phyloP scores from a whole-genome alignment of 2,797 vertebrate genomes.

The Manis javanica region DNA sequence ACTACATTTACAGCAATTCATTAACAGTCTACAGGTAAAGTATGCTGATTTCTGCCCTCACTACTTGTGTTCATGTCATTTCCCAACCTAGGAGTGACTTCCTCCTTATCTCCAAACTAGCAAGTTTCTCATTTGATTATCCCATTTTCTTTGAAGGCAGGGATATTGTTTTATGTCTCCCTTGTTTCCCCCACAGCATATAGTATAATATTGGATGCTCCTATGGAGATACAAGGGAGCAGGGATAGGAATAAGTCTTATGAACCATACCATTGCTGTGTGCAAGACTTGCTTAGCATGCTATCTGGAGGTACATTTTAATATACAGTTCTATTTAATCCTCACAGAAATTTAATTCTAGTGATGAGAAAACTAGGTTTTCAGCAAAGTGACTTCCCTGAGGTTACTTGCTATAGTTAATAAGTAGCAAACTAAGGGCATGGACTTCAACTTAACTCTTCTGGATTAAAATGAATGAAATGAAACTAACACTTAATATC shows the following conservation, averaged over 20 bases:
- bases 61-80: slow-evolving; percentile 36
- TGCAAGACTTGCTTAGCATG: not conserved
- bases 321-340: not conserved
- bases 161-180: not conserved
- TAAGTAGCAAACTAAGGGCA: not conserved
- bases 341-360: not conserved
- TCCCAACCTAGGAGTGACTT: not conserved
- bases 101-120: slow-evolving; percentile 6
- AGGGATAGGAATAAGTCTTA: not conserved
- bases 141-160: not conserved
- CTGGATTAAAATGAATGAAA: slow-evolving; percentile 3
- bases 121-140: not conserved
- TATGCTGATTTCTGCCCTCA: not conserved
- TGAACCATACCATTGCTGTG: not conserved
- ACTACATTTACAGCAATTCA: not conserved
- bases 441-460: not conserved
- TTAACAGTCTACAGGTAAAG: slow-evolving; percentile 33
- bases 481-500: not conserved
- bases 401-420: not conserved
- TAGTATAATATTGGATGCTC: not conserved
- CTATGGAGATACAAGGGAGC: not conserved
- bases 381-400: not conserved
- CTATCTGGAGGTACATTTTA: not conserved
- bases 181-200: not conserved
- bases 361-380: not conserved